phyloP scores from a whole-genome alignment of 1,140 invertebrate genomes.

The Chymomyza costata region DNA sequence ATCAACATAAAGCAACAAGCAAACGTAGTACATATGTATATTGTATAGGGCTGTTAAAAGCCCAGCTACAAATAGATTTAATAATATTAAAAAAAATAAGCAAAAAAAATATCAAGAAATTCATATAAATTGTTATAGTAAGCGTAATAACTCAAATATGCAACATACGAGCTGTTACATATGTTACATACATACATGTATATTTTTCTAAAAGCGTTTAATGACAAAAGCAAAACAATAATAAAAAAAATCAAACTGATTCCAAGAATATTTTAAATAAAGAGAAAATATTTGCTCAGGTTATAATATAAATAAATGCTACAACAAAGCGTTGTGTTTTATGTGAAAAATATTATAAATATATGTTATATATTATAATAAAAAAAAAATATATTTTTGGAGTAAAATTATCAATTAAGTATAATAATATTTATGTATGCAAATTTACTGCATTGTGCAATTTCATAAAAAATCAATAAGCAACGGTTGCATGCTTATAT shows the following conservation, averaged over 20 bases:
- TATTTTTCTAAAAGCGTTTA: too few relatives aligned
- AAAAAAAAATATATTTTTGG: conserved; percentile 58
- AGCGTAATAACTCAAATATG: too few relatives aligned
- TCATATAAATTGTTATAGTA: too few relatives aligned
- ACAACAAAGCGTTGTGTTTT: conserved; percentile 59
- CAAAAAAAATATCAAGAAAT: too few relatives aligned
- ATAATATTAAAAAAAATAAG: too few relatives aligned
- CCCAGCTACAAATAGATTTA: conserved; percentile 7
- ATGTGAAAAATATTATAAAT: conserved; percentile 52
- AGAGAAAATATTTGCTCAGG: conserved; percentile 47
- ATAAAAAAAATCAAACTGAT: conserved; percentile 9
- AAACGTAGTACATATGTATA: too few relatives aligned
- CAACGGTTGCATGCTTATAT: too few relatives aligned
- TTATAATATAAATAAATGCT: conserved; percentile 23
- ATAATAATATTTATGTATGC: conserved; percentile 9
- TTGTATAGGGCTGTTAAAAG: too few relatives aligned
- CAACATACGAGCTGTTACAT: too few relatives aligned
- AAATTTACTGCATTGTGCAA: conserved; percentile 33
- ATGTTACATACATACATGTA: too few relatives aligned
- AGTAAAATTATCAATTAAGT: conserved; percentile 24
- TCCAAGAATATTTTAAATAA: conserved; percentile 20
- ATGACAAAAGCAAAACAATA: background rate
- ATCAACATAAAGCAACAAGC: conserved; percentile 3
- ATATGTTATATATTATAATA: conserved; percentile 29
- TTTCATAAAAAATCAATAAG: conserved; percentile 28